phyloP scores from a whole-genome alignment of 2,797 vertebrate species.

The Tadarida brasiliensis region DNA sequence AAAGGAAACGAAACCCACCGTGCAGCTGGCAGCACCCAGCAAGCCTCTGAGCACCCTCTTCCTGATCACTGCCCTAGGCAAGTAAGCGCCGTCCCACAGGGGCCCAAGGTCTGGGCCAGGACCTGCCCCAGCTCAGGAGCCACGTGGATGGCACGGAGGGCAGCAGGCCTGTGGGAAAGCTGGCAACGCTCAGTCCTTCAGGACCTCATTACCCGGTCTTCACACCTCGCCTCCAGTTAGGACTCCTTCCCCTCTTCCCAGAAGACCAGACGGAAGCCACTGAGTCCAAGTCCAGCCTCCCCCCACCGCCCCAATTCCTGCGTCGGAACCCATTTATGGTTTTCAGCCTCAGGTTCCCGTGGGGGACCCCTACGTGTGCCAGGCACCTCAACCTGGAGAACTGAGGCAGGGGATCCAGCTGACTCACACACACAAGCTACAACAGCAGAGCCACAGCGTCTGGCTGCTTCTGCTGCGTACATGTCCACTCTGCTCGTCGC shows the following conservation, averaged over 20 bases:
- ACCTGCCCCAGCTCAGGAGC: background rate
- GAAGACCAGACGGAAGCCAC: background rate
- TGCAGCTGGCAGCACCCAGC: background rate
- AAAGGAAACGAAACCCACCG: background rate
- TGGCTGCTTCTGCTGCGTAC: background rate
- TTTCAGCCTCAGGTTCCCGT: background rate
- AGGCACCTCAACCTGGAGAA: background rate
- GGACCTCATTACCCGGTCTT: background rate
- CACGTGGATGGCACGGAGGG: background rate
- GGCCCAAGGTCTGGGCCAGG: background rate
- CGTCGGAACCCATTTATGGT: background rate
- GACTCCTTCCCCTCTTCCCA: background rate
- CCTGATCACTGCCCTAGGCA: background rate
- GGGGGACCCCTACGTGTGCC: background rate
- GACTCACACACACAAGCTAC: background rate
- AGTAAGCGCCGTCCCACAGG: fast-evolving
- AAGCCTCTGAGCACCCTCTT: background rate
- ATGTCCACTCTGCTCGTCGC: fast-evolving
- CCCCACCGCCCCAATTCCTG: background rate
- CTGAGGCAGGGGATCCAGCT: too few species aligned
- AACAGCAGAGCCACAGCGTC: fast-evolving
- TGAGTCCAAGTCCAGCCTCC: background rate
- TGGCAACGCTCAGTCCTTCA: background rate
- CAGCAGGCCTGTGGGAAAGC: background rate
- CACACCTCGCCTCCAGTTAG: fast-evolving